phyloP scores from a whole-genome alignment of 2,113 vertebrate species.

The Saccopteryx leptura region DNA sequence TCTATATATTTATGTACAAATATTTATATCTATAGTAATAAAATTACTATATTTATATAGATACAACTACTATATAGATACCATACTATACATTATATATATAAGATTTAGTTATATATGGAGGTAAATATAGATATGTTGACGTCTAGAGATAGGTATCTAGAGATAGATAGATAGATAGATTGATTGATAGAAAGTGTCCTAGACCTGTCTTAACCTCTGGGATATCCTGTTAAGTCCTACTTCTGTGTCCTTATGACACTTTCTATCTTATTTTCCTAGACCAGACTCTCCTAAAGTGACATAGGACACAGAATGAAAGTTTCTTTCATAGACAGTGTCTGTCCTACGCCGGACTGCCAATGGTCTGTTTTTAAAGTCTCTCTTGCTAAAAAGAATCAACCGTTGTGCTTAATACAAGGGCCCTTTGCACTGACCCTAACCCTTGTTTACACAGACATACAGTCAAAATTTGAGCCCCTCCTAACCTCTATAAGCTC shows the following conservation, averaged over 20 bases:
- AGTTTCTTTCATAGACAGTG: neutral
- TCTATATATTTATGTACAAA: neutral
- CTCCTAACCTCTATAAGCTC: neutral
- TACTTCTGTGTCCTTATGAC: neutral
- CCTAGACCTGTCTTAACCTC: neutral
- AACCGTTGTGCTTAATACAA: neutral
- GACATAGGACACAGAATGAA: neutral
- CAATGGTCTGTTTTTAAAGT: neutral
- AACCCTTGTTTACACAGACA: neutral
- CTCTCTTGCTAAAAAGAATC: neutral
- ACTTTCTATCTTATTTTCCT: neutral
- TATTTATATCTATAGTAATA: neutral
- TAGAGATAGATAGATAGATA: neutral
- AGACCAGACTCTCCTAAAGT: neutral
- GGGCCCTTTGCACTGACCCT: neutral
- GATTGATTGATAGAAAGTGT: neutral
- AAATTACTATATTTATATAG: neutral
- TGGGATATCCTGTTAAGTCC: neutral
- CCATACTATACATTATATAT: too few relatives aligned
- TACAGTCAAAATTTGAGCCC: fast-evolving
- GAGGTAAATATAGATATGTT: neutral
- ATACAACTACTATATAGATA: neutral
- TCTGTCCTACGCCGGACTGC: neutral
- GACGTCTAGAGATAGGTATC: neutral
- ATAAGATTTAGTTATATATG: too few relatives aligned